Base-by-base conservation (phyloP, 2,797 vertebrate genomes). In the Octomys mimax region DNA sequence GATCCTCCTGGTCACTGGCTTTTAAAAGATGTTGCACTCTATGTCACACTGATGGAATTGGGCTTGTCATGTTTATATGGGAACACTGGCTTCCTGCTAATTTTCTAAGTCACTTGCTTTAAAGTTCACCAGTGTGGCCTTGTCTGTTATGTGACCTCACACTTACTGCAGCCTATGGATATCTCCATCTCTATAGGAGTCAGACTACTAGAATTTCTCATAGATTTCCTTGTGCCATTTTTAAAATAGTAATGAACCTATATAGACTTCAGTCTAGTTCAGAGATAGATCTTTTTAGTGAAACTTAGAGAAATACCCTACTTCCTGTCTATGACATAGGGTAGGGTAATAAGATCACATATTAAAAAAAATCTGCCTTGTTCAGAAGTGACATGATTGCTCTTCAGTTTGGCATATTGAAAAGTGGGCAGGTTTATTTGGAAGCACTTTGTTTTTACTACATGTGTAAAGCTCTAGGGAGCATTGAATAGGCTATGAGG, bases 391-490 rank as follows among this genome's bases (percentile, higher is more conserved):
- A 70, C 85, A 42, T 5, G 77, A 70, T 21, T 26, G 4, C 28
- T 62, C 62, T 70, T 93, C 16, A 84, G 3, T 64, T 39, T 24
- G 71, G 77, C 92, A 62, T 91, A 87, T 52, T 91, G 90, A 84
- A 94, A 96, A 87, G 75, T 83, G 84, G 1, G 70, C 16, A 59
- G 70, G 12, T 82, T 95, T 28, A 10, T 52, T 66, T 91, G 94
- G 89, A 94, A 91, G 89, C 54, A 89, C 36, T 0, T 54, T 94
- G 83, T 86, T 91, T 96, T 71, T 54, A 16, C 57, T 89, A 83
- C 87, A 95, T 83, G 94, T 96, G 96, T 85, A 79, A 52, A 70
- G 68, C 87, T 96, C 81, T 64, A 52, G 89, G 96, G 97, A 97
- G 36, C 2, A 26, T 52, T 33, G 92, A 73, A 11, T 19, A 36